Evolutionary conservation across 2,888 invertebrate species (phyloP).

Genomic region (Ochropleura leucogaster): DNA sequence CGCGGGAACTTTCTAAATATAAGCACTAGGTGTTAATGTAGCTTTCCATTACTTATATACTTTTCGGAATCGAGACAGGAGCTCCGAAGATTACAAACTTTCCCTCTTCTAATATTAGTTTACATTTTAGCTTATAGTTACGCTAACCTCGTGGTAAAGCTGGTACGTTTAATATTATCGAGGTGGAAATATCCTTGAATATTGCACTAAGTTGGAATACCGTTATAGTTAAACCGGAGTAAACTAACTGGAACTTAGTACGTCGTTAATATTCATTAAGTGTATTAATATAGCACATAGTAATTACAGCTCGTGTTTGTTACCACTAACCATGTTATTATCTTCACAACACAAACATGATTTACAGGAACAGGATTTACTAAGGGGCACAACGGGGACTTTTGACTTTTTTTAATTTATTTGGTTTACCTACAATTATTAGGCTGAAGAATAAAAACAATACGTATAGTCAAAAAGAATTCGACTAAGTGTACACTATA

Average conservation of each 20-base stretch:
- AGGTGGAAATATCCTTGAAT: conserved; percentile 12
- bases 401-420: neutral
- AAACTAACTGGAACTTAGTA: conserved; percentile 29
- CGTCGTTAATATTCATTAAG: conserved; percentile 36
- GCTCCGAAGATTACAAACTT: neutral
- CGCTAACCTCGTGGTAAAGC: neutral
- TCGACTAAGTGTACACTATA: too few relatives aligned
- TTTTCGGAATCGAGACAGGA: neutral
- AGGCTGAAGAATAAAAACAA: too few relatives aligned
- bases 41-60: neutral
- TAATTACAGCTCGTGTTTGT: conserved; percentile 4
- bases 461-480: too few relatives aligned
- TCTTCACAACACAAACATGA: neutral
- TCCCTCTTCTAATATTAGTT: neutral
- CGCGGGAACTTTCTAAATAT: neutral
- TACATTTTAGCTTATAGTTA: neutral
- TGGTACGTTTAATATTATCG: neutral
- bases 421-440: too few relatives aligned
- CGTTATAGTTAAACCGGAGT: conserved; percentile 1
- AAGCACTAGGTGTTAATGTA: neutral
- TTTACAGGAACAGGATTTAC: neutral
- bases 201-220: neutral
- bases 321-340: neutral
- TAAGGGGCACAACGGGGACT: neutral
- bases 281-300: conserved; percentile 1